Percentiles rank a stretch among this genome's conserved stretches.
Conservation (phyloP, 2,797 vertebrate species). For the Hemibagrus guttatus region DNA sequence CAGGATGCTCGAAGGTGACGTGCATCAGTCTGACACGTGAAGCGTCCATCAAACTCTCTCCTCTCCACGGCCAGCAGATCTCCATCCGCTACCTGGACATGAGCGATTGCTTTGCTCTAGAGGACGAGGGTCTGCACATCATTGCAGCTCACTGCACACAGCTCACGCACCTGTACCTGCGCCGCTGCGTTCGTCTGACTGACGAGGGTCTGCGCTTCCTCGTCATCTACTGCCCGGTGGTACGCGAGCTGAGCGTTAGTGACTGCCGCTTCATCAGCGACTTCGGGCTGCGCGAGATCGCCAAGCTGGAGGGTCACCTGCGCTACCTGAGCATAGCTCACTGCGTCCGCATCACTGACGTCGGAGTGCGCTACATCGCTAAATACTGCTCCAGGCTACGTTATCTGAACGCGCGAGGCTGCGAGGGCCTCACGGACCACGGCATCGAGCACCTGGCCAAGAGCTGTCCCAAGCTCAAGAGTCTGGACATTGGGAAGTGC, state of each 20-base stretch:
- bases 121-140: constrained; percentile 87
- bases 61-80: constrained; percentile 86
- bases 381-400: constrained; percentile 87
- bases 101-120: constrained; percentile 89
- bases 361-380: constrained; percentile 85
- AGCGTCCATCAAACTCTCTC: constrained; percentile 85
- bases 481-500: constrained; percentile 88
- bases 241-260: constrained; percentile 85
- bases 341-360: constrained; percentile 85
- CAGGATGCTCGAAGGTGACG: constrained; percentile 88
- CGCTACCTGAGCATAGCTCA: constrained; percentile 88
- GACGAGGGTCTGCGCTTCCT: constrained; percentile 87
- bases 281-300: constrained; percentile 86
- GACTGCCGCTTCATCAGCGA: constrained; percentile 88
- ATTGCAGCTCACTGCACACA: constrained; percentile 88
- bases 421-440: constrained; percentile 89
- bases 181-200: constrained; percentile 83
- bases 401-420: constrained; percentile 87
- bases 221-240: constrained; percentile 82
- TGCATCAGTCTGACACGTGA: constrained; percentile 89
- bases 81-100: constrained; percentile 89
- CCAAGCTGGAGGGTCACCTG: constrained; percentile 83
- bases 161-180: constrained; percentile 85
- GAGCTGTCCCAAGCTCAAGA: constrained; percentile 87
- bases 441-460: constrained; percentile 88